Base-by-base conservation (phyloP, 1,140 invertebrate species). In the Camponotus vicinus region DNA sequence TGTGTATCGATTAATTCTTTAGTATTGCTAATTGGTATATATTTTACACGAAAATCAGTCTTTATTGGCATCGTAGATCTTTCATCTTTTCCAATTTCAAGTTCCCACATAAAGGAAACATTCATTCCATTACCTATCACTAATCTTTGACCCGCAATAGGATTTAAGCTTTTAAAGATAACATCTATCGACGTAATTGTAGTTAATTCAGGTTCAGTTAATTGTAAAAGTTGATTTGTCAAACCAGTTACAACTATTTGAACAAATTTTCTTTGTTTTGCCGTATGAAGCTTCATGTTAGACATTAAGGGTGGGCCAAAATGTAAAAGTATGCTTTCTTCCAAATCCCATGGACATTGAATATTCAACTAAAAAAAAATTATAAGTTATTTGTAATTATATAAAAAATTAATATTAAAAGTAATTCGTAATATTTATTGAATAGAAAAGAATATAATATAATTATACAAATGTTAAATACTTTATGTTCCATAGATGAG, bases 241-340 rank as follows among this genome's bases (percentile, higher is more conserved):
- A 97, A 95, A 11, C 97, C 97, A 83, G 96, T 97, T 7, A 98
- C 96, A 1, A 97, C 96, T 15, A 98, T 96, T 93, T 98, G 97
- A 5, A 98, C 91, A 91, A 98, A 98, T 95, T 98, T 98, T 89
- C 97, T 96, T 32, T 97, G 96, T 85, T 97, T 97, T 9, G 97
- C 97, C 0, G 98, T 98, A 79, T 98, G 97, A 3, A 99, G 95
- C 85, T 97, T 97, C 95, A 98, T 97, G 9, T 96, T 96, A 0
- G 97, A 96, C 88, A 96, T 96, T 91, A 99, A 97, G 1, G 98
- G 98, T 8, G 98, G 97, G 2, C 97, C 96, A 94, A 99, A 98
- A 90, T 97, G 96, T 1, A 99, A 93, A 0, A 96, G 95, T 66
- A 97, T 97, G 76, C 96, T 96, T 63, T 96, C 96, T 55, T 97